phyloP scores from a whole-genome alignment of 2,888 invertebrate species.

The Cephus spinipes region DNA sequence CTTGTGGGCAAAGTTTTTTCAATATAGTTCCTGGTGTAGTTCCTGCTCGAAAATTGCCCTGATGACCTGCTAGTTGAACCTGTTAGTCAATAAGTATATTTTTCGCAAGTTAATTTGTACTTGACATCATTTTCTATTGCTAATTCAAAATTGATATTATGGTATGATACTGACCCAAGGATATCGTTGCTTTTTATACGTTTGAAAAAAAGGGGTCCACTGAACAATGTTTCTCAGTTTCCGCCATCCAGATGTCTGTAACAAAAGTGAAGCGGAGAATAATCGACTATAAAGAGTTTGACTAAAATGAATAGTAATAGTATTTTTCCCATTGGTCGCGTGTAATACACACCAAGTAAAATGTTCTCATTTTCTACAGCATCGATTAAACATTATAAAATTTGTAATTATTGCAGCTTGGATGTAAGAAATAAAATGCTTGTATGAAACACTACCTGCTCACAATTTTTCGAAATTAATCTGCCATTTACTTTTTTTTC shows the following conservation, averaged over 20 bases:
- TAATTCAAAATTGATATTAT: background rate
- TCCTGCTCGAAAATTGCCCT: constrained; percentile 95
- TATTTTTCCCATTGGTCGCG: background rate
- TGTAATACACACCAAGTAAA: background rate
- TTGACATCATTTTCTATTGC: background rate
- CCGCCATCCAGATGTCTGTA: constrained; percentile 93
- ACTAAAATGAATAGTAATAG: background rate
- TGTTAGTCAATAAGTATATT: constrained; percentile 21
- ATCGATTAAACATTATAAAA: background rate
- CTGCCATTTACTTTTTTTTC: background rate
- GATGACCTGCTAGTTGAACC: constrained; percentile 92
- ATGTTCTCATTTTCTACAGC: background rate
- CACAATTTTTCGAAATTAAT: background rate
- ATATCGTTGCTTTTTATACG: constrained; percentile 94
- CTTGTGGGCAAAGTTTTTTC: constrained; percentile 91
- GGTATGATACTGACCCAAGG: constrained; percentile 80
- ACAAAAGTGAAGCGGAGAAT: constrained; percentile 51
- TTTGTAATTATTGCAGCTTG: background rate
- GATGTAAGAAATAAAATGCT: background rate
- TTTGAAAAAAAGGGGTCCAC: constrained; percentile 97
- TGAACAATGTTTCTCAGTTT: constrained; percentile 94
- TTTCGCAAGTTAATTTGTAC: background rate
- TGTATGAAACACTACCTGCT: background rate
- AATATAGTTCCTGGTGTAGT: constrained; percentile 93
- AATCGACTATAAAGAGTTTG: constrained; percentile 21